These are phyloP conservation scores for Syngnathus rostellatus DNA, from an alignment of 2,797 vertebrate genomes.

Conservation along the genomic window DNA sequence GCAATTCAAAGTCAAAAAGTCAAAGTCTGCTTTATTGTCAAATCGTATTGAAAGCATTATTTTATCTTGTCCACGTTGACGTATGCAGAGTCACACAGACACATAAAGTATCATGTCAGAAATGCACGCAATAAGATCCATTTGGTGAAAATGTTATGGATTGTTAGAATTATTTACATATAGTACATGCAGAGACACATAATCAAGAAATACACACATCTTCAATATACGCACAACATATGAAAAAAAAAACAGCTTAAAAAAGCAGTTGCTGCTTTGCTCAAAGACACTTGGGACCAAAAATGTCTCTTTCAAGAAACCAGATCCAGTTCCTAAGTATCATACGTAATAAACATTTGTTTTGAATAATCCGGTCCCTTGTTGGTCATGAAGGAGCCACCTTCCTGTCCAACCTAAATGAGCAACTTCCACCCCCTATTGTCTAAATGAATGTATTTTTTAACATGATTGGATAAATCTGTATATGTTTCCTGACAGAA, in stretches of 20 bases:
- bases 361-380: neutral
- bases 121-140: neutral
- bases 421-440: constrained; percentile 1
- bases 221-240: neutral
- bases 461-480: neutral
- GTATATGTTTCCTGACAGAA: neutral
- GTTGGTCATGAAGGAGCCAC: neutral
- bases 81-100: neutral
- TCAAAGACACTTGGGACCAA: neutral
- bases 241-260: neutral
- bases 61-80: neutral
- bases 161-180: neutral
- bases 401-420: neutral
- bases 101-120: neutral
- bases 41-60: neutral
- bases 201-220: neutral
- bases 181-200: neutral
- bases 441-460: neutral
- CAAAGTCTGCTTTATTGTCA: too few species aligned
- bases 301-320: neutral
- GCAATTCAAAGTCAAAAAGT: neutral
- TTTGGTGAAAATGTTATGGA: neutral
- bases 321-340: neutral
- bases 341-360: neutral
- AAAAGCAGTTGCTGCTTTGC: neutral